Base-by-base conservation (phyloP, 2,113 vertebrate species). In the Phylloscopus trochiloides region DNA sequence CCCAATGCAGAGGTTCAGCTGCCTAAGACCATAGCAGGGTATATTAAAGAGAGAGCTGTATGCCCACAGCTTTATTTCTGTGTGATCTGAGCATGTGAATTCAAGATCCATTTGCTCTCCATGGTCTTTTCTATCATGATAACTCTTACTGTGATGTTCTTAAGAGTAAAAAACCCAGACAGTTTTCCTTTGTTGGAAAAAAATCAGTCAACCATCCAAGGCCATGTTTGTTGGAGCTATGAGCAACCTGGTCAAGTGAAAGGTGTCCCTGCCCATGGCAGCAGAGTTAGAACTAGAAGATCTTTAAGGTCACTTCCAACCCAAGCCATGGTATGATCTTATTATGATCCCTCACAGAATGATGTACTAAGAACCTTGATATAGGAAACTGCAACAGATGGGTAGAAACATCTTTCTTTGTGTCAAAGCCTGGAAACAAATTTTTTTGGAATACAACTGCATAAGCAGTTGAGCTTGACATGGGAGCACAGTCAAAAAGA, bases 371-470 rank as follows among this genome's bases (percentile, higher is more conserved):
- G 31, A 74, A 16, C 19, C 31, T 17, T 26, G 12, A 29, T 57
- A n/a, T 0, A 79, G 54, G 40, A 79, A 86, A 42, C 42, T 48
- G 4, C 29, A 61, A 1, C 16, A 8, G 16, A 63, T 1, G 1
- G 12, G 14, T 57, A 22, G 43, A 78, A 91, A 81, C 17, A 43
- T 12, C 17, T 78, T 50, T 15, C 31, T 77, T 47, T 67, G 7
- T 75, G 24, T 71, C 52, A 68, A 81, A 78, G n/a, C 34, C 51
- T 51, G 75, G 32, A 74, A 85, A 67, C 7, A 7, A 67, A 4
- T 32, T 92, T 92, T 47, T 95, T 86, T 80, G 54, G 17, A 75
- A 76, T 86, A 58, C 72, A 93, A 65, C 50, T 52, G 47, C 34
- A 78, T 86, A 67, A 88, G 51, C 29, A 73, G 32, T 86, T 76